Evolutionary conservation across 2,888 invertebrate species (phyloP), one percentile per base, ranked within the genome.

Genomic region (Eutolmus rufibarbis): DNA sequence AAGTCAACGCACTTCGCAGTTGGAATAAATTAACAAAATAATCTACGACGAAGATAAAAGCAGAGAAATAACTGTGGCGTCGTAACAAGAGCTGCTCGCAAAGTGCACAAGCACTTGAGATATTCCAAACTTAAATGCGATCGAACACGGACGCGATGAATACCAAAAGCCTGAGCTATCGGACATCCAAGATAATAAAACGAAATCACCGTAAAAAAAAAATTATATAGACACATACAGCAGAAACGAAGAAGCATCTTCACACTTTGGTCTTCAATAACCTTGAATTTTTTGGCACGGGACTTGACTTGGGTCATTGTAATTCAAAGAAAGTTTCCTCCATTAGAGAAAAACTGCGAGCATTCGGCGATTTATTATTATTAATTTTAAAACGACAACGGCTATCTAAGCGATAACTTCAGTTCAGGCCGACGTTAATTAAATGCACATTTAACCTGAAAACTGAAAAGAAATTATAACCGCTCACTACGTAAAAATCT

Each of bases 251-350:
- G 37, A 37, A 76, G 76, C n/a, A 40, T 76, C 76, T 43, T 43
- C 43, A 78, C 78, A 78, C 78, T 43, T 43, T 9, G 46, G 40
- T 23, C 78, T 12, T 37, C 46, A 43, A 14, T 43, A 78, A 46
- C 78, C 78, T 78, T 78, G 46, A 78, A 78, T 78, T 78, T 78
- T 78, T 78, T 78, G 46, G 46, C 78, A 78, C 78, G 28, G 23
- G 46, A 40, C 37, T 43, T 19, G 40, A 19, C 46, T 19, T 78
- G 78, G 78, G 46, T 78, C 78, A 78, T 78, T 78, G 78, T 46
- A 78, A 78, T 78, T 78, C 78, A 78, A 40, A 37, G 28, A 40
- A 78, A 78, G 78, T 43, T 78, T 34, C 23, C 78, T 19, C 46
- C 43, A 46, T 78, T 5, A 8, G 46, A 23, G 23, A 46, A 46